Conservation (phyloP, 2,888 invertebrate genomes). For the Eumacrocentrus americanus region DNA sequence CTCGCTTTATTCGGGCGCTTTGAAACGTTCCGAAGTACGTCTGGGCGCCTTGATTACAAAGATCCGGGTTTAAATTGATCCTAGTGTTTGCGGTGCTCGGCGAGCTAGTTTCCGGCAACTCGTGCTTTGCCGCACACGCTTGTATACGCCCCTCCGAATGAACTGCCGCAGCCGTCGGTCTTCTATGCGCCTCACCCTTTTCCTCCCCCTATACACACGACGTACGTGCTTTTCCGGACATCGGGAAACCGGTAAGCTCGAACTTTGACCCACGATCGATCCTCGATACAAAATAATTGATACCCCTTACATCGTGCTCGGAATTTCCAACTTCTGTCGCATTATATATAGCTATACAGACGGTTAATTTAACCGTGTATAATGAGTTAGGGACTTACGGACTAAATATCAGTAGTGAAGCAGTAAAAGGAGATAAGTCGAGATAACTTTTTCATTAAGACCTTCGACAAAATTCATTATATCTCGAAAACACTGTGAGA, state of each 20-base stretch:
- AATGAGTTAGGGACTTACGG: too few species aligned
- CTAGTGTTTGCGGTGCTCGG: conserved; percentile 48
- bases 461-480: too few species aligned
- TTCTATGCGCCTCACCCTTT: conserved; percentile 18
- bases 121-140: conserved; percentile 25
- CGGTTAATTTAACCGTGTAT: too few species aligned
- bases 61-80: conserved; percentile 59
- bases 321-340: conserved; percentile 2
- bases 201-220: conserved; percentile 8
- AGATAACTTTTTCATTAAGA: too few species aligned
- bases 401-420: too few species aligned
- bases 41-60: conserved; percentile 57
- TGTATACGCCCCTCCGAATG: conserved; percentile 24
- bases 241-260: conserved; percentile 41
- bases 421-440: too few species aligned
- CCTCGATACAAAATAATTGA: conserved; percentile 48
- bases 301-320: conserved; percentile 10
- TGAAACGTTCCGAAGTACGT: conserved; percentile 23
- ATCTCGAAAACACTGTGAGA: too few species aligned
- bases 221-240: conserved; percentile 33
- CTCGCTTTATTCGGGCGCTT: conserved; percentile 27
- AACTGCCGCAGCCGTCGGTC: conserved; percentile 25
- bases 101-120: conserved; percentile 29
- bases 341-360: too few species aligned
- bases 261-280: conserved; percentile 47